These are phyloP conservation scores for Drosophila picticornis DNA, from an alignment of 2,888 invertebrate genomes.

Conservation along the genomic window DNA sequence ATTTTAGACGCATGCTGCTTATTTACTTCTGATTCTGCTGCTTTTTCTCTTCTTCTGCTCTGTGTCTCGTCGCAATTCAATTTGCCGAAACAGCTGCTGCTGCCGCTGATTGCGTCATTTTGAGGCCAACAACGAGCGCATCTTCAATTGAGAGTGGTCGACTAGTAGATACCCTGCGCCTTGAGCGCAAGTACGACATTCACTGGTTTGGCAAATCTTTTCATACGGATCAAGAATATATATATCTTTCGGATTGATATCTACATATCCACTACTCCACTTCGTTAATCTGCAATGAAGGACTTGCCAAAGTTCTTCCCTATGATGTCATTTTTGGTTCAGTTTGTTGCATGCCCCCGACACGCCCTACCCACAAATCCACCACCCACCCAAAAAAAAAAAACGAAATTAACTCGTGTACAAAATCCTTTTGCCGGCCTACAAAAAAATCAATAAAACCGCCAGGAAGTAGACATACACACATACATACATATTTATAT, in stretches of 20 bases:
- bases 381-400: not conserved
- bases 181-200: not conserved
- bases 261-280: not conserved
- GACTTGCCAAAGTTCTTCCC: not conserved
- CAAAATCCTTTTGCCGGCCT: slow-evolving; percentile 50
- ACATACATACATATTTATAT: not conserved
- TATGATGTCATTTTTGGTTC: slow-evolving; percentile 46
- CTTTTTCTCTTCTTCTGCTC: not conserved
- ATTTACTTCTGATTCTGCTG: not conserved
- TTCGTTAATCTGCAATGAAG: not conserved
- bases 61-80: not conserved
- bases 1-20: slow-evolving; percentile 29
- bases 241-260: not conserved
- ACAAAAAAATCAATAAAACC: slow-evolving; percentile 53
- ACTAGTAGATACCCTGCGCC: not conserved
- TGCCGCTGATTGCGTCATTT: not conserved
- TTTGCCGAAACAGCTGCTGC: not conserved
- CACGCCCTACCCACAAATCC: slow-evolving; percentile 26
- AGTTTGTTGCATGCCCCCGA: slow-evolving; percentile 31
- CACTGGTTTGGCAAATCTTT: not conserved
- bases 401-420: not conserved
- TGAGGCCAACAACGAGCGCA: not conserved
- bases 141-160: not conserved
- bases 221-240: not conserved
- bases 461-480: slow-evolving; percentile 47